These are phyloP conservation scores for Entomyzon cyanotis DNA, from an alignment of 2,113 vertebrate genomes.

Conservation along the genomic window DNA sequence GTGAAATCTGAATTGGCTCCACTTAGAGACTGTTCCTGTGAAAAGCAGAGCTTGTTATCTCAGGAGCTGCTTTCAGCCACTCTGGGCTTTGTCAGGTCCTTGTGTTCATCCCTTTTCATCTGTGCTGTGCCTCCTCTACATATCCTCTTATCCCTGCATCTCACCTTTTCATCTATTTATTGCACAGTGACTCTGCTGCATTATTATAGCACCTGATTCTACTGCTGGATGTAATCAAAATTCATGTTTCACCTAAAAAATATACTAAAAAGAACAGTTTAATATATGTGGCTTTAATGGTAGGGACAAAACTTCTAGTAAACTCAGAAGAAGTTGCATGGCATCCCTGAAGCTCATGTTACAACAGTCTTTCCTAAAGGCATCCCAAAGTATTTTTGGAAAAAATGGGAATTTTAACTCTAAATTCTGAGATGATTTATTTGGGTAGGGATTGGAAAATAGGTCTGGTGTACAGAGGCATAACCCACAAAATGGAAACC, in stretches of 20 bases:
- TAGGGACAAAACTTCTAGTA: background rate
- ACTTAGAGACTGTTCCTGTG: background rate
- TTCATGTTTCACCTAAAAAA: background rate
- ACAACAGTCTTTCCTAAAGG: background rate
- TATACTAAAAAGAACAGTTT: background rate
- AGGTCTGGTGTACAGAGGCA: constrained; percentile 54
- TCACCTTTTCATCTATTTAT: background rate
- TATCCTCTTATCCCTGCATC: background rate
- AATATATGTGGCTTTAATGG: background rate
- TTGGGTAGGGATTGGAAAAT: constrained; percentile 38
- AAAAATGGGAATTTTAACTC: background rate
- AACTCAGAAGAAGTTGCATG: background rate
- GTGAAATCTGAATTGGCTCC: background rate
- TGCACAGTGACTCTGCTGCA: background rate
- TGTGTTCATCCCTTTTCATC: background rate
- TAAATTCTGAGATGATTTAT: background rate
- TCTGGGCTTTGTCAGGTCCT: background rate
- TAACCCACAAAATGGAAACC: constrained; percentile 56
- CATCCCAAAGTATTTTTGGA: background rate
- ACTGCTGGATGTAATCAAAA: background rate
- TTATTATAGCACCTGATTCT: background rate
- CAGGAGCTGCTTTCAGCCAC: background rate
- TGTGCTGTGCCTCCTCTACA: background rate
- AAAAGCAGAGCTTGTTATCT: background rate
- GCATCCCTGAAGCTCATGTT: background rate